Percentiles rank a stretch among this genome's conserved stretches.
phyloP scores from a whole-genome alignment of 2,888 invertebrate species.

The Chalcis sispes region DNA sequence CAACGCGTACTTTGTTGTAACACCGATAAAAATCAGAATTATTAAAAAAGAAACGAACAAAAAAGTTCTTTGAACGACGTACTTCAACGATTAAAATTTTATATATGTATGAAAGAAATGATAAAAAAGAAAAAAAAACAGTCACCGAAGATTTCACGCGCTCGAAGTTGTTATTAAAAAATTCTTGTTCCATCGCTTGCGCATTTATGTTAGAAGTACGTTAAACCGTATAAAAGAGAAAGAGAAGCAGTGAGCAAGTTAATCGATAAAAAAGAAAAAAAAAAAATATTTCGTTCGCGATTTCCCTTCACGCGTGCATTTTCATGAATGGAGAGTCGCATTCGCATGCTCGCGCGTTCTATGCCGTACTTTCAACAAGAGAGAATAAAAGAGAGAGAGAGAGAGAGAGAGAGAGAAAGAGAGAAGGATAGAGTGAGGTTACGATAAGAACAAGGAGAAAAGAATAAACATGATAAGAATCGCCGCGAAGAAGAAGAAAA shows the following conservation, averaged over 20 bases:
- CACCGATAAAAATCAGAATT: too few relatives aligned
- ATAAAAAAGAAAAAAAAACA: too few relatives aligned
- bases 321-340: constrained; percentile 38
- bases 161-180: constrained; percentile 10
- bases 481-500: neutral
- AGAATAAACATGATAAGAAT: constrained; percentile 40
- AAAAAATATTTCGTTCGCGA: constrained; percentile 1
- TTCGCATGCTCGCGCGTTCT: neutral
- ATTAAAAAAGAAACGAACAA: too few relatives aligned
- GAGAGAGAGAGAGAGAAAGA: neutral
- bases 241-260: neutral
- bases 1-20: too few relatives aligned
- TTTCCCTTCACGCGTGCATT: neutral
- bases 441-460: constrained; percentile 24
- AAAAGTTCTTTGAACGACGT: too few relatives aligned
- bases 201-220: neutral
- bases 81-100: too few relatives aligned
- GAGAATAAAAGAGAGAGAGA: neutral
- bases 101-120: too few relatives aligned
- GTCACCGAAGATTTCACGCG: too few relatives aligned
- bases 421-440: neutral
- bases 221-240: too few relatives aligned
- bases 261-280: constrained; percentile 1
- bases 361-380: neutral
- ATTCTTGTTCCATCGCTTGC: neutral